Base-by-base conservation (phyloP, 1,140 invertebrate species). In the Drosophila sp. region DNA sequence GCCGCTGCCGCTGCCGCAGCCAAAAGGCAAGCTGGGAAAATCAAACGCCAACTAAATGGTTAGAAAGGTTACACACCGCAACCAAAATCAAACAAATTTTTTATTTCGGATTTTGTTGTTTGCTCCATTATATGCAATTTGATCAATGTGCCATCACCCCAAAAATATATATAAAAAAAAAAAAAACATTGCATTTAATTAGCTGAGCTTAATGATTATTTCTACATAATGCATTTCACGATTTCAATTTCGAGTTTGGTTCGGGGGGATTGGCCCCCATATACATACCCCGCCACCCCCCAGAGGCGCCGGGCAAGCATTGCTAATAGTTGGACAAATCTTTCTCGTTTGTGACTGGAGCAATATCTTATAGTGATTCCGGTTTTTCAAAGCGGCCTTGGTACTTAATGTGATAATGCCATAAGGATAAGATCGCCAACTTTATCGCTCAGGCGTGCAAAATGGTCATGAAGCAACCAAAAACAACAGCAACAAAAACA, bases 1-100 rank as follows among this genome's bases (percentile, higher is more conserved):
- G 17, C 17, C 17, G 17, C 17, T 17, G 17, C 17, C 17, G 17
- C 17, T 17, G 17, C 57, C 23, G 33, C 41, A 50, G 65, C 41
- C 69, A 71, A 54, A 72, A 47, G 58, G 44, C 44, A 27, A 50
- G 44, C 44, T 50, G 44, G 44, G 44, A 50, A 50, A 50, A 50
- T 50, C 44, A 50, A 50, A 50, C 44, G 44, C 44, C 25, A 50
- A 50, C 44, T 50, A 50, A 50, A 50, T 50, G 44, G 44, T 27
- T 50, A 50, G 44, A 50, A 50, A 50, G 44, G 44, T 50, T 50
- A 50, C 25, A 50, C 44, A 27, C 23, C 7, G 17, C 17, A 50
- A 50, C 44, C 4, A 10, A 50, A 50, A 25, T 27, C 23, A 50
- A 50, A 50, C 23, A 50, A 50, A 50, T 50, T 50, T 50, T 50